Evolutionary conservation across 2,113 vertebrate species (phyloP).

Genomic region (Osmerus eperlanus): DNA sequence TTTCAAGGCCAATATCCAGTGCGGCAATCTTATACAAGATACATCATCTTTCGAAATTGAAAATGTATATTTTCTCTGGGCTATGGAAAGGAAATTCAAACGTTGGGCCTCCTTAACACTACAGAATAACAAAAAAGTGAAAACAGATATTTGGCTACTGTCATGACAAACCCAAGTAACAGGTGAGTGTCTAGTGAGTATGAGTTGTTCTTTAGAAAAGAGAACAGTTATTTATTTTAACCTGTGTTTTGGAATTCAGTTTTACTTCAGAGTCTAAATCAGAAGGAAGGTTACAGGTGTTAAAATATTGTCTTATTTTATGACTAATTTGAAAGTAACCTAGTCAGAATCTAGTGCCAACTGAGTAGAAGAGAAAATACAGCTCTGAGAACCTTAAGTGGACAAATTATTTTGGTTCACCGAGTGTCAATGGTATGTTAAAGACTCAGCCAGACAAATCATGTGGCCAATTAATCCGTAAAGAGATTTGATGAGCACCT

Average conservation of each 20-base stretch:
- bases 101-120: no score
- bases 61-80: background rate
- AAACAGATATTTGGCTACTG: no score
- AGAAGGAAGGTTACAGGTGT: no score
- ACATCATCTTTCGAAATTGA: background rate
- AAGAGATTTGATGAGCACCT: conserved; percentile 43
- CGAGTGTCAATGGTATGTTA: conserved; percentile 42
- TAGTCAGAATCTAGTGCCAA: background rate
- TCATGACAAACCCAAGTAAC: no score
- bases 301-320: no score
- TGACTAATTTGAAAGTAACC: no score
- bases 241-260: background rate
- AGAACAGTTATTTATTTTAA: background rate
- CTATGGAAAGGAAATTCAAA: no score
- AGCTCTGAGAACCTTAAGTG: background rate
- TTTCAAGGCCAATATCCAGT: no score
- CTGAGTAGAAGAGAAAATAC: background rate
- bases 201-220: no score
- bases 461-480: conserved; percentile 54
- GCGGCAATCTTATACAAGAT: background rate
- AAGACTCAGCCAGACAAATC: conserved; percentile 47
- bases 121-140: no score
- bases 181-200: no score
- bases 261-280: background rate
- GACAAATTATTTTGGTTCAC: conserved; percentile 49